Evolutionary conservation across 2,797 vertebrate species (phyloP).

Genomic region (Erethizon dorsatum): DNA sequence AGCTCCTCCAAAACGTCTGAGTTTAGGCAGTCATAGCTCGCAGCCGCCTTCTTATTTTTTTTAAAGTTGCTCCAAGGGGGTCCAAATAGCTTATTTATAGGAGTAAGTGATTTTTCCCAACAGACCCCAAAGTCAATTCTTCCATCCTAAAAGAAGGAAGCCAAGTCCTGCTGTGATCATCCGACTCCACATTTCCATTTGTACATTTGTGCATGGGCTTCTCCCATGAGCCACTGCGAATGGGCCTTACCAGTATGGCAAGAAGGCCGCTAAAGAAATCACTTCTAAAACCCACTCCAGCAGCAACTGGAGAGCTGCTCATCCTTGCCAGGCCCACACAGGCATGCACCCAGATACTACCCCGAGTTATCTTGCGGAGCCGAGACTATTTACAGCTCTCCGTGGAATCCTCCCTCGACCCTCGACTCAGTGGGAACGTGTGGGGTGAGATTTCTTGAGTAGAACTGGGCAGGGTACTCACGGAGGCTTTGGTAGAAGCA

Average conservation of each 20-base stretch:
- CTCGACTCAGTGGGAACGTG: conserved; percentile 47
- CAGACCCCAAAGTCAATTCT: conserved; percentile 6
- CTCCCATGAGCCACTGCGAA: not conserved
- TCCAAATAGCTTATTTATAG: not conserved
- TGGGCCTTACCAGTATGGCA: not conserved
- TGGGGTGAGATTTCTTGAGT: not conserved
- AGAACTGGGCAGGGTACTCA: not conserved
- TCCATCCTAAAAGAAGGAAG: not conserved
- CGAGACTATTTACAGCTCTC: conserved; percentile 80
- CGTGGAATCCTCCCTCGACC: conserved; percentile 70
- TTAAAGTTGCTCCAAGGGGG: not conserved
- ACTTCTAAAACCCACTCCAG: not conserved
- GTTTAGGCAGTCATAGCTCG: not conserved
- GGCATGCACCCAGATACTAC: conserved; percentile 19
- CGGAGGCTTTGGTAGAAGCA: not conserved
- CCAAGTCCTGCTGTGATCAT: not conserved
- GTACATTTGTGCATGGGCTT: not conserved
- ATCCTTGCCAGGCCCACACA: conserved; percentile 1
- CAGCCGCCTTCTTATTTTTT: not conserved
- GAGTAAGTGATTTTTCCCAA: conserved; percentile 37
- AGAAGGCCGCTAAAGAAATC: not conserved
- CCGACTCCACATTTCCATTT: not conserved
- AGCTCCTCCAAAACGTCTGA: not conserved
- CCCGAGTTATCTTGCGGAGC: not conserved
- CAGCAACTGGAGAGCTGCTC: not conserved